Percentiles rank a stretch among this genome's conserved stretches.
Evolutionary conservation across 2,113 vertebrate species (phyloP).

Genomic region (Pyrgilauda ruficollis): DNA sequence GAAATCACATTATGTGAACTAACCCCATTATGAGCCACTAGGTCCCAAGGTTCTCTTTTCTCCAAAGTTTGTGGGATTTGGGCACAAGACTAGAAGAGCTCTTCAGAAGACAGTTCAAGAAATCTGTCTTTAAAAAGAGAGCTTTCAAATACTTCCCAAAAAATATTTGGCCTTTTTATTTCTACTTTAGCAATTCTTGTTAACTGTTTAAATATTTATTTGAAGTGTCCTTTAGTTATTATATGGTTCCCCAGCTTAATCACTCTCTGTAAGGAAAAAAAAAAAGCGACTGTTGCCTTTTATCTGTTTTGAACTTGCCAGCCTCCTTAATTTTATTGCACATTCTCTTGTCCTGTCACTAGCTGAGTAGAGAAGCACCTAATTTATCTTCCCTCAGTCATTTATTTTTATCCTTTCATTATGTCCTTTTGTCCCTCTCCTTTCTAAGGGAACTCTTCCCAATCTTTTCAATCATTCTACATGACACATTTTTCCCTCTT

Average conservation of each 20-base stretch:
- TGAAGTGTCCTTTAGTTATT: neutral
- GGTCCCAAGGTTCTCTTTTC: neutral
- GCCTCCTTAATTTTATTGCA: neutral
- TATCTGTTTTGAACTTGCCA: neutral
- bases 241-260: neutral
- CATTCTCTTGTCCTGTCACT: neutral
- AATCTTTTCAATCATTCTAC: neutral
- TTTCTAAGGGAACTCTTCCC: neutral
- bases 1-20: neutral
- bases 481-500: accelerated
- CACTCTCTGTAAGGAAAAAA: neutral
- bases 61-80: neutral
- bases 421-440: neutral
- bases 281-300: neutral
- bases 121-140: neutral
- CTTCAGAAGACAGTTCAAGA: neutral
- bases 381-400: neutral
- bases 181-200: neutral
- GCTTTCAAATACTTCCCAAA: neutral
- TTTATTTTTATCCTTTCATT: neutral
- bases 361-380: neutral
- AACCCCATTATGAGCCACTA: accelerated
- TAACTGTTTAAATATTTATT: neutral
- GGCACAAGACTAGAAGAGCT: accelerated
- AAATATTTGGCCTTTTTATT: neutral